phyloP scores from a whole-genome alignment of 2,113 vertebrate genomes.

The Symphodus melops region DNA sequence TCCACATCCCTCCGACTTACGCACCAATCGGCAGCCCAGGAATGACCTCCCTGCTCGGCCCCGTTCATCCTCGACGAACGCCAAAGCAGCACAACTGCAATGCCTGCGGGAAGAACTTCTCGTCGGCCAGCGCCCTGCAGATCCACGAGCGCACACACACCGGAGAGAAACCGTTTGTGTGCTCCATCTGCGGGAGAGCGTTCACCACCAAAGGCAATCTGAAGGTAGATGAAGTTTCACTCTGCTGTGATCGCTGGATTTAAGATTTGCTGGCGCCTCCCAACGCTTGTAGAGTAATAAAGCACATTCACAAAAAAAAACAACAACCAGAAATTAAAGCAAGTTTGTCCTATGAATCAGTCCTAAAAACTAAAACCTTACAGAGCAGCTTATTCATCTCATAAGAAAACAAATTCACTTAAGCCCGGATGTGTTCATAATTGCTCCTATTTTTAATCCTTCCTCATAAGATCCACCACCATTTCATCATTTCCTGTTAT shows the following conservation, averaged over 20 bases:
- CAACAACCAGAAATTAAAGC: too few relatives aligned
- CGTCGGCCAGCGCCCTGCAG: conserved; percentile 98
- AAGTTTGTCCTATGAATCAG: too few relatives aligned
- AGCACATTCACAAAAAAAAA: too few relatives aligned
- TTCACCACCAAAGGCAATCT: conserved; percentile 99
- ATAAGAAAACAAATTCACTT: too few relatives aligned
- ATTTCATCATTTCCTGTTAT: too few relatives aligned
- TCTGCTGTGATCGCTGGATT: neutral
- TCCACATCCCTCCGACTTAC: conserved; percentile 87
- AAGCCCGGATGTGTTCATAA: too few relatives aligned
- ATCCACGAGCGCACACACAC: conserved; percentile 99
- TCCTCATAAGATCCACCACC: too few relatives aligned
- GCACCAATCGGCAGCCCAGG: conserved; percentile 87
- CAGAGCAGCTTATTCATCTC: too few relatives aligned
- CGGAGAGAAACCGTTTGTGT: conserved; percentile 98
- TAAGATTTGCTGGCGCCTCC: too few relatives aligned
- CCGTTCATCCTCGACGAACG: conserved; percentile 88
- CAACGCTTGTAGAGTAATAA: too few relatives aligned
- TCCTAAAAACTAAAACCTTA: too few relatives aligned
- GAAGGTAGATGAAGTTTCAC: conserved; percentile 84
- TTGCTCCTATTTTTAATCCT: too few relatives aligned
- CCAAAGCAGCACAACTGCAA: conserved; percentile 99
- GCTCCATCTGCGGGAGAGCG: conserved; percentile 96
- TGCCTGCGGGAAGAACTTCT: conserved; percentile 98
- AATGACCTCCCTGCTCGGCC: conserved; percentile 89